These are phyloP conservation scores for Amphipoea lucens DNA, from an alignment of 2,888 invertebrate species.

Conservation along the genomic window DNA sequence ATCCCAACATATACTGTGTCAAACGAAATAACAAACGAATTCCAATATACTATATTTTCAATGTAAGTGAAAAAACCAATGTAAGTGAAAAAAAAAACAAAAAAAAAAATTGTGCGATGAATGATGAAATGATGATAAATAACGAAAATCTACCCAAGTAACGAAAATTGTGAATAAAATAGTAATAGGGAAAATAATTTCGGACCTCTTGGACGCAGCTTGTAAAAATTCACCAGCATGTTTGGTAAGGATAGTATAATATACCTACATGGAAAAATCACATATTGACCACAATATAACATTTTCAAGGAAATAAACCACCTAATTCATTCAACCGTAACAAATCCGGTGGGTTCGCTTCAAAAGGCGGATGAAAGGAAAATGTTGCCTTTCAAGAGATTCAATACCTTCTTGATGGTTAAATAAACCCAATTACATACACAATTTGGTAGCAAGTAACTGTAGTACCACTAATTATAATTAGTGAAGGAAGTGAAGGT, in stretches of 20 bases:
- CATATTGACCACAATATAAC: conserved; percentile 2
- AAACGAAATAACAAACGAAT: no score
- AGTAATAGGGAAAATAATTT: neutral
- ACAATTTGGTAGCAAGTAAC: conserved; percentile 9
- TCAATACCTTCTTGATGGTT: conserved; percentile 48
- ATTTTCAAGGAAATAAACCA: conserved; percentile 7
- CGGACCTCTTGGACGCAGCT: no score
- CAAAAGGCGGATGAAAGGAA: conserved; percentile 42
- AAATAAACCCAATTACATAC: conserved; percentile 48
- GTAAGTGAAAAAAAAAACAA: no score
- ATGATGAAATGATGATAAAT: no score
- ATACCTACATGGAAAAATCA: conserved; percentile 8
- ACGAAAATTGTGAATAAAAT: neutral
- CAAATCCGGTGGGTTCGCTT: conserved; percentile 24
- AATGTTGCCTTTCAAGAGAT: conserved; percentile 43
- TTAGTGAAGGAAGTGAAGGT: no score
- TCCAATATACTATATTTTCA: no score
- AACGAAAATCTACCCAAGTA: no score
- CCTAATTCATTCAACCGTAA: conserved; percentile 44
- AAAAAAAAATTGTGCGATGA: no score
- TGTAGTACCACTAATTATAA: conserved; percentile 5
- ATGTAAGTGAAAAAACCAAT: no score
- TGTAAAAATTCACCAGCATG: neutral
- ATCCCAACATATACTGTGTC: no score
- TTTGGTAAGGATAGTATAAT: no score